These are phyloP conservation scores for Drosophila pachea DNA, from an alignment of 1,140 invertebrate species.

Conservation along the genomic window DNA sequence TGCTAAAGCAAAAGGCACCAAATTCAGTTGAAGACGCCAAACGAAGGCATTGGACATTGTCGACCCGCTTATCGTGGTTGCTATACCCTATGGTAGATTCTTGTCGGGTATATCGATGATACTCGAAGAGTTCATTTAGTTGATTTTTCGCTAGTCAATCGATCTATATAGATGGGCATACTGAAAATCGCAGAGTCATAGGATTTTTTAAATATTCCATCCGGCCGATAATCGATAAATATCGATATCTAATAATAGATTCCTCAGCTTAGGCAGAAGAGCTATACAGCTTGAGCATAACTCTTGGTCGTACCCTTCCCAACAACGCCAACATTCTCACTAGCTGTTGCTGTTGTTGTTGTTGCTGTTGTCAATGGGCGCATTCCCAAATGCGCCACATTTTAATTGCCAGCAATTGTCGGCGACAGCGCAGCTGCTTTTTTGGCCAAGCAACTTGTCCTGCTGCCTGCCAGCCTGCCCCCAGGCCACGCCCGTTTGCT, in stretches of 20 bases:
- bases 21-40: slow-evolving; percentile 18
- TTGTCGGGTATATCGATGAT: not conserved
- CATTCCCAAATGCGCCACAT: slow-evolving; percentile 71
- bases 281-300: too few relatives aligned
- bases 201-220: too few relatives aligned
- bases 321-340: too few relatives aligned
- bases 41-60: slow-evolving; percentile 47
- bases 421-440: slow-evolving; percentile 63
- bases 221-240: not conserved
- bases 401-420: slow-evolving; percentile 79
- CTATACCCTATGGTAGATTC: not conserved
- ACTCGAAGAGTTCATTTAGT: too few relatives aligned
- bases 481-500: not conserved
- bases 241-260: not conserved
- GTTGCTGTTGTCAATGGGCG: slow-evolving; percentile 52
- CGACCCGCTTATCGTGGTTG: slow-evolving; percentile 43
- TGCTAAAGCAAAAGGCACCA: slow-evolving; percentile 49
- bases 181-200: too few relatives aligned
- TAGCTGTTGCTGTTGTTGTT: slow-evolving; percentile 12
- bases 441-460: slow-evolving; percentile 28
- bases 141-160: too few relatives aligned
- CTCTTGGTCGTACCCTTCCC: too few relatives aligned
- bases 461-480: not conserved
- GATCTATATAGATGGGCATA: too few relatives aligned
- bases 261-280: too few relatives aligned